Base-by-base conservation (phyloP, 2,113 vertebrate genomes). In the Toxotes chatareus region DNA sequence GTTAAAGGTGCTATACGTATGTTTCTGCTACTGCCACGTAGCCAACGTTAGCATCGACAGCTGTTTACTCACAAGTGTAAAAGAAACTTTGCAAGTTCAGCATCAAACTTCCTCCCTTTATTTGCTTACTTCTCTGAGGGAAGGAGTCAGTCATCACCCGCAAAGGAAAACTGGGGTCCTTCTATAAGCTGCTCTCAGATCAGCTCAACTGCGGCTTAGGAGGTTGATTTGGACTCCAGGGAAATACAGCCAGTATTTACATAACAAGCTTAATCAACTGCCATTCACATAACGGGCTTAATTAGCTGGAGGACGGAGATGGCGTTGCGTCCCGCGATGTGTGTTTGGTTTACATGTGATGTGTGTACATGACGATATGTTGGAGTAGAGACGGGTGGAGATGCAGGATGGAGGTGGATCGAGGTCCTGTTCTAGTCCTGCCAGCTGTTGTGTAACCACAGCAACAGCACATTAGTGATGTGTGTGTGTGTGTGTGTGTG, bases 251-350 rank as follows among this genome's bases (percentile, higher is more conserved):
- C 0, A 32, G 23, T 49, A 59, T 83, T 90, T 91, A 89, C 75
- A 86, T 91, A 91, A 93, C 36, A 1, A 84, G 67, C 70, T 92
- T 86, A 82, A 88, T 88, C 59, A 87, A 44, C 31, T n/a, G 2
- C 23, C 12, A 66, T 75, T 80, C 80, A 76, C 69, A 81, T 85
- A 74, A 87, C 51, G 0, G n/a, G 21, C 27, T 73, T 79, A 83
- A 85, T 86, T 32, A 79, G 34, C 56, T 27, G 66, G 19, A 42
- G 80, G 64, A 40, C 51, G 57, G n/a, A 32, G 68, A n/a, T 1
- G 17, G 53, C 2, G 64, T 6, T 16, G 73, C 40, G 38, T 40
- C 23, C 46, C 42, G 19, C 38, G 17, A 5, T 63, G 56, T 32
- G 64, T 49, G 59, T 56, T 23, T 19, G 13, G 67, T 32, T 40